phyloP scores from a whole-genome alignment of 2,113 vertebrate genomes.

The Larimichthys polyactis region DNA sequence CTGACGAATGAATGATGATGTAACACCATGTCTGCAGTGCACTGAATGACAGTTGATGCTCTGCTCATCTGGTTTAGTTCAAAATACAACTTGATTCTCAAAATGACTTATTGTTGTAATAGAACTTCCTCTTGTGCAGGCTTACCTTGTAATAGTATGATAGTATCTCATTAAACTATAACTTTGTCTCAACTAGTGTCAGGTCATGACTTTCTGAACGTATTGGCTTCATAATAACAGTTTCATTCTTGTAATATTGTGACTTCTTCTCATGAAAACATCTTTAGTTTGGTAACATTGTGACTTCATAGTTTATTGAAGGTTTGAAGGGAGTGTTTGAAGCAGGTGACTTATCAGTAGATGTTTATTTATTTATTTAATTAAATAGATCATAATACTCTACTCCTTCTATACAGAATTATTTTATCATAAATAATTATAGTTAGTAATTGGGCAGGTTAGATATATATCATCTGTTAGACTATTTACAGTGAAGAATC shows the following conservation, averaged over 20 bases:
- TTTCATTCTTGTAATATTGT: neutral
- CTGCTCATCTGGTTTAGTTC: neutral
- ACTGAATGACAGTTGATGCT: neutral
- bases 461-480: slow-evolving; percentile 1
- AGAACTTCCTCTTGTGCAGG: neutral
- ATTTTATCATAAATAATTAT: slow-evolving; percentile 23
- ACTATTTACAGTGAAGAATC: slow-evolving; percentile 43
- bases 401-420: slow-evolving; percentile 17
- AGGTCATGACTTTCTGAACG: no score
- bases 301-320: neutral
- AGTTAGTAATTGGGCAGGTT: slow-evolving; percentile 10
- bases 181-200: neutral
- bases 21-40: neutral
- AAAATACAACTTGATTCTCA: neutral
- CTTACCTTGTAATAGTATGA: neutral
- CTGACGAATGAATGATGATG: neutral
- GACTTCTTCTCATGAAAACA: neutral
- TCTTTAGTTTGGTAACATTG: neutral
- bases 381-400: slow-evolving; percentile 12
- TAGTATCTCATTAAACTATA: neutral
- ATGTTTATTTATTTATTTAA: neutral
- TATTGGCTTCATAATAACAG: neutral
- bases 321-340: slow-evolving; percentile 16
- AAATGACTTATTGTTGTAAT: neutral
- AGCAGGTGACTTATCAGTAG: slow-evolving; percentile 19